These are phyloP conservation scores for Cerastoderma edule DNA, from an alignment of 2,888 invertebrate genomes.

Conservation along the genomic window DNA sequence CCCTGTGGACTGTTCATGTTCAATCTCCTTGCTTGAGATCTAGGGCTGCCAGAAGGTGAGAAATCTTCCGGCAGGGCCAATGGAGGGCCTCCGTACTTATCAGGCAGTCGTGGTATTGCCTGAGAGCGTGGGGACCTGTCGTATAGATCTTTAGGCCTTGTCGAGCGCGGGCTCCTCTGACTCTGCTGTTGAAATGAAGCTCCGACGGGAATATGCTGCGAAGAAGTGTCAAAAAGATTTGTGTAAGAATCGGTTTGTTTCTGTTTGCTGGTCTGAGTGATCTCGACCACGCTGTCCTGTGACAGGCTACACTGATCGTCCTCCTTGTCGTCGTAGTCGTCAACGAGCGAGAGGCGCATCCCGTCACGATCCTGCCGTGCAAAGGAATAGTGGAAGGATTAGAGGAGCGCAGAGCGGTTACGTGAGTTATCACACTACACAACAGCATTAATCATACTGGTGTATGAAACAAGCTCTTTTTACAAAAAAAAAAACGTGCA, in stretches of 20 bases:
- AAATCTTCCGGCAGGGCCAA: slow-evolving; percentile 73
- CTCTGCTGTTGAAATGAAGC: slow-evolving; percentile 55
- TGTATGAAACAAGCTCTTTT: slow-evolving; percentile 4
- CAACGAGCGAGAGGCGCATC: slow-evolving; percentile 60
- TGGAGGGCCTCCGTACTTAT: slow-evolving; percentile 49
- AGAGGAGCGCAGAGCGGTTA: slow-evolving; percentile 52
- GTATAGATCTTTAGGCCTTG: slow-evolving; percentile 47
- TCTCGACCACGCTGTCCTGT: slow-evolving; percentile 64
- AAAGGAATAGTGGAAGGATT: slow-evolving; percentile 56
- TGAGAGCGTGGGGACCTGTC: slow-evolving; percentile 58
- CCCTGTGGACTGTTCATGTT: slow-evolving; percentile 69
- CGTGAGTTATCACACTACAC: slow-evolving; percentile 38
- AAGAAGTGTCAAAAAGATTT: slow-evolving; percentile 79
- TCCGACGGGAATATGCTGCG: slow-evolving; percentile 64
- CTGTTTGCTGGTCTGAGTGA: slow-evolving; percentile 62
- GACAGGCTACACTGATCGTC: slow-evolving; percentile 70
- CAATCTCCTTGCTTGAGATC: slow-evolving; percentile 42
- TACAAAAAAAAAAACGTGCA: slow-evolving; percentile 29
- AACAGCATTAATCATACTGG: slow-evolving; percentile 22
- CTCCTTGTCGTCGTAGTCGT: slow-evolving; percentile 69
- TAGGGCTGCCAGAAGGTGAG: slow-evolving; percentile 51
- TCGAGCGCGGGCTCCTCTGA: slow-evolving; percentile 54
- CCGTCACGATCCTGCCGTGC: slow-evolving; percentile 63
- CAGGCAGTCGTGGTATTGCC: slow-evolving; percentile 16
- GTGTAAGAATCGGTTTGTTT: slow-evolving; percentile 76